Evolutionary conservation across 2,888 invertebrate genomes (phyloP).

Genomic region (Shargacucullia verbasci): DNA sequence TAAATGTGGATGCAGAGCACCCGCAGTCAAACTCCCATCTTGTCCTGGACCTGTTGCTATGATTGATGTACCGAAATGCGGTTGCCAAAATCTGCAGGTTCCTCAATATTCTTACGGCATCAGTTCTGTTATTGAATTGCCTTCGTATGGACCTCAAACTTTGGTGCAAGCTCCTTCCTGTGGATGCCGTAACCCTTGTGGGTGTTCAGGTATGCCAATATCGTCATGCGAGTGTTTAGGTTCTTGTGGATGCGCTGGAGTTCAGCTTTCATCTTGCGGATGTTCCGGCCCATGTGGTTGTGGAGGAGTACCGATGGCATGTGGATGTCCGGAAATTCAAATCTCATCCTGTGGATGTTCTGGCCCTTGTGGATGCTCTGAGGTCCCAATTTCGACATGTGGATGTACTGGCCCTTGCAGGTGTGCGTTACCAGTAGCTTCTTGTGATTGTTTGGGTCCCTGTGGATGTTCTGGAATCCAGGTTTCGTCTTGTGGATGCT

Average conservation of each 20-base stretch:
- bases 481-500: slow-evolving; percentile 16
- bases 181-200: slow-evolving; percentile 5
- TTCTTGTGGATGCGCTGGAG: slow-evolving; percentile 4
- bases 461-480: slow-evolving; percentile 19
- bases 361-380: too few relatives aligned
- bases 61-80: slow-evolving; percentile 48
- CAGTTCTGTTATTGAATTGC: slow-evolving; percentile 42
- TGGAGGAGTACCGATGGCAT: too few relatives aligned
- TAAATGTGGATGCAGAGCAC: slow-evolving; percentile 41
- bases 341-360: slow-evolving; percentile 2
- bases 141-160: slow-evolving; percentile 32
- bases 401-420: slow-evolving; percentile 14
- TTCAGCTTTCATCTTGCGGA: slow-evolving; percentile 7
- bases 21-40: slow-evolving; percentile 46
- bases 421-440: slow-evolving; percentile 6
- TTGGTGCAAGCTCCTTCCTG: slow-evolving; percentile 15
- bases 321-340: slow-evolving; percentile 13
- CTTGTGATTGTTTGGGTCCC: slow-evolving; percentile 17
- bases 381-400: background rate
- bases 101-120: slow-evolving; percentile 32
- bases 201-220: slow-evolving; percentile 1
- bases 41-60: slow-evolving; percentile 22
- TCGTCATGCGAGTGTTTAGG: slow-evolving; percentile 32
- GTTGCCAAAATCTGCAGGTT: slow-evolving; percentile 33
- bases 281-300: background rate